Conservation (phyloP, 2,888 invertebrate species). For the Apocheima hispidaria region DNA sequence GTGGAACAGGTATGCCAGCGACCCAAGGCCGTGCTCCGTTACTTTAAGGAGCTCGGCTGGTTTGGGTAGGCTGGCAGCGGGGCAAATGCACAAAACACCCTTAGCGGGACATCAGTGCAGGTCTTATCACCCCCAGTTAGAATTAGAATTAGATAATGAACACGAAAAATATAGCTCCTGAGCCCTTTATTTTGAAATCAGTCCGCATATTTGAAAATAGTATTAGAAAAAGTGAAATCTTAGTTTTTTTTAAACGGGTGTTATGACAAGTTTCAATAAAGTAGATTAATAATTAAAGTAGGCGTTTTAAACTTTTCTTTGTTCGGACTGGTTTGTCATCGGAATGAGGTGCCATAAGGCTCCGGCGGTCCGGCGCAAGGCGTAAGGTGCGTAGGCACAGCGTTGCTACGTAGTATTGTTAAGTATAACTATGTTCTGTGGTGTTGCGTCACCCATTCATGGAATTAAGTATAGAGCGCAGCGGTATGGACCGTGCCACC, state of each 20-base stretch:
- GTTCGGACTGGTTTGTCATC: conserved; percentile 27
- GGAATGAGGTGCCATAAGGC: conserved; percentile 54
- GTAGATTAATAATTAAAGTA: not conserved
- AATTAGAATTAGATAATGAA: too few species aligned
- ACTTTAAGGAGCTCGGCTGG: too few species aligned
- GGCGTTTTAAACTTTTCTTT: not conserved
- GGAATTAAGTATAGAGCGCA: conserved; percentile 22
- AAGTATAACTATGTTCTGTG: too few species aligned
- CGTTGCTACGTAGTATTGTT: too few species aligned
- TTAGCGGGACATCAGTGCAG: too few species aligned
- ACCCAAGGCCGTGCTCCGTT: too few species aligned
- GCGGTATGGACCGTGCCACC: conserved; percentile 35
- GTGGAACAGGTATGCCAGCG: too few species aligned
- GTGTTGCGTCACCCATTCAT: conserved; percentile 72
- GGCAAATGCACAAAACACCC: too few species aligned
- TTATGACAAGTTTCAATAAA: not conserved
- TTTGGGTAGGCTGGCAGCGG: too few species aligned
- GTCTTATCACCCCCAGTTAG: too few species aligned
- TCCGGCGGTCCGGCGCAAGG: conserved; percentile 41
- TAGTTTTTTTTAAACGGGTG: not conserved
- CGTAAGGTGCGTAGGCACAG: conserved; percentile 57
- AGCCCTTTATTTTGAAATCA: not conserved
- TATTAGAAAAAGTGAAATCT: not conserved
- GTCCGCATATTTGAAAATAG: not conserved
- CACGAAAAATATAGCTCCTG: too few species aligned